Conservation (phyloP, 2,888 invertebrate genomes). For the Bugula neritina region DNA sequence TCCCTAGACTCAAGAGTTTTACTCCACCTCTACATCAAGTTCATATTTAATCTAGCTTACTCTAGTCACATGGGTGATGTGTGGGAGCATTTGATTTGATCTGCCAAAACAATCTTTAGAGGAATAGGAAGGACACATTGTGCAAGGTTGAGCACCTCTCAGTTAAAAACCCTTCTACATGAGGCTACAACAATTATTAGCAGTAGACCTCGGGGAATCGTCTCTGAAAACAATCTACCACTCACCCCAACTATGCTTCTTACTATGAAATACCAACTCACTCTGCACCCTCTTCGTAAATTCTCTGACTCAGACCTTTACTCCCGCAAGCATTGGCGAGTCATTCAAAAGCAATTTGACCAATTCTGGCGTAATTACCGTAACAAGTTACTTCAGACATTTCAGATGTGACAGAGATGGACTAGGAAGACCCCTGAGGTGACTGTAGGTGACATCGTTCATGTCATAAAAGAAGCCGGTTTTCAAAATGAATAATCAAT, state of each 20-base stretch:
- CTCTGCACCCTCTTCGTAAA: background rate
- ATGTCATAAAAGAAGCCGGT: too few relatives aligned
- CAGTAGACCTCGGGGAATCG: background rate
- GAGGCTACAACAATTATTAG: background rate
- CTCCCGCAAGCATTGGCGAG: background rate
- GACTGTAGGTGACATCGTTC: background rate
- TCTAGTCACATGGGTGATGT: slow-evolving; percentile 12
- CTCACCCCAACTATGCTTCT: background rate
- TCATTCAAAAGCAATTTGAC: background rate
- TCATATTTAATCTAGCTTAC: background rate
- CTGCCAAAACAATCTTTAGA: slow-evolving; percentile 14
- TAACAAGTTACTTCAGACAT: background rate
- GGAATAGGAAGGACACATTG: background rate
- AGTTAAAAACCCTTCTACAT: background rate
- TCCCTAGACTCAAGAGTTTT: background rate
- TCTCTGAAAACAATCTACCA: background rate
- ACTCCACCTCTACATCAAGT: background rate
- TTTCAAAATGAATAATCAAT: too few relatives aligned
- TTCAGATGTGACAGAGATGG: background rate
- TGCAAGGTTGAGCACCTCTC: background rate
- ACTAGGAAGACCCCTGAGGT: background rate
- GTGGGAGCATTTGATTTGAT: background rate
- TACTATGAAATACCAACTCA: background rate
- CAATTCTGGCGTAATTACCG: background rate
- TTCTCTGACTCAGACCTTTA: background rate